Evolutionary conservation across 2,888 invertebrate species (phyloP), one percentile per base, ranked within the genome.

Genomic region (Metalampra italica): DNA sequence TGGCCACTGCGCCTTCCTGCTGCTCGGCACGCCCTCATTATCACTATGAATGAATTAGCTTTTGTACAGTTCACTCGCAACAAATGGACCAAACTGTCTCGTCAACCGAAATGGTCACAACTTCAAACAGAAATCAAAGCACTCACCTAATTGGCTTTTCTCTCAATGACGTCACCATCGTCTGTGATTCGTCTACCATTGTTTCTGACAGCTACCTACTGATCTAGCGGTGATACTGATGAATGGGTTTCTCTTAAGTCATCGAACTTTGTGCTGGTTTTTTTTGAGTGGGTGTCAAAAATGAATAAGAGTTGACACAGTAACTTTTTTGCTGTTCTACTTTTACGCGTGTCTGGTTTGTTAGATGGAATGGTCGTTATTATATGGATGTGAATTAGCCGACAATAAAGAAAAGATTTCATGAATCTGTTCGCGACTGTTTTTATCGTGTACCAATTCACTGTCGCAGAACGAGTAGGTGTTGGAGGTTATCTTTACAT

Each of bases 241-340:
- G 84, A 85, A 85, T 85, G 79, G 77, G 68, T 84, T 82, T 82
- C 79, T 81, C 84, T 71, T 61, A 66, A 75, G 85, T 82, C 85
- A 71, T 73, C 82, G 82, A 86, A 86, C 86, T 86, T 78, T 82
- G 84, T 66, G 76, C 84, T 75, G 77, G 73, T 83, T 87, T 34
- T 83, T 86, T 38, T 56, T 49, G 66, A 68, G 84, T 84, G 75
- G 82, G 83, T 74, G 82, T 78, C 55, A 59, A 59, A 68, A 62
- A 64, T 64, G 73, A 76, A 75, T 79, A 71, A 70, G 70, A 64
- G 63, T 58, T 64, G 62, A 65, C 68, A 65, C 60, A 64, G 62
- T 65, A 51, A 56, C 52, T 54, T 54, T 55, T 55, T 44, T 32
- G 49, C 37, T 38, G 45, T 47, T 42, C 43, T 29, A 46, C 43